These are phyloP conservation scores for Volucella inflata DNA, from an alignment of 2,888 invertebrate genomes.

Conservation along the genomic window DNA sequence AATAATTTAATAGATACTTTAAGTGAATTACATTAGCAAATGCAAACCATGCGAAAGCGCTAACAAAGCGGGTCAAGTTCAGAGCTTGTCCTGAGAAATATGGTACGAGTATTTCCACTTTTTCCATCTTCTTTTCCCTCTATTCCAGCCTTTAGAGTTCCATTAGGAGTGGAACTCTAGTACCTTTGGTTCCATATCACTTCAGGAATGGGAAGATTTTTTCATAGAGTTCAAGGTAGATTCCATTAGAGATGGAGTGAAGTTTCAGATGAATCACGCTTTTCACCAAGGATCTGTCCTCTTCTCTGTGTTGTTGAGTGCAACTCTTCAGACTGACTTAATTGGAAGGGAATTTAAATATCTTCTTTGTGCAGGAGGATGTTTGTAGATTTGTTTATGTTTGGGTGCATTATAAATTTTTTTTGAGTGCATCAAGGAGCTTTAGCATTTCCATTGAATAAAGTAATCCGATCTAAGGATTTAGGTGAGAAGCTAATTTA, in stretches of 20 bases:
- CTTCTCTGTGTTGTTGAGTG: neutral
- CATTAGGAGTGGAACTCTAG: neutral
- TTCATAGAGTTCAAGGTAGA: slow-evolving; percentile 64
- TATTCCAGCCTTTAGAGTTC: neutral
- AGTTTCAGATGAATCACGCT: slow-evolving; percentile 15
- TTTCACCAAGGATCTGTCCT: neutral
- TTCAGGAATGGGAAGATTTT: neutral
- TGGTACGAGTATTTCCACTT: too few species aligned
- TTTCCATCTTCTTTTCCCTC: neutral
- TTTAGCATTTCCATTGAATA: neutral
- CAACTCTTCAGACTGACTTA: slow-evolving; percentile 59
- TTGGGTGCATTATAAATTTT: neutral
- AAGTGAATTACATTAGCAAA: slow-evolving; percentile 70
- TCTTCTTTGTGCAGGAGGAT: neutral
- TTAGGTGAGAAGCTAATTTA: neutral
- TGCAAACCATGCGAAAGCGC: slow-evolving; percentile 37
- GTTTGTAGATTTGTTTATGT: neutral
- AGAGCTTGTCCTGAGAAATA: slow-evolving; percentile 25
- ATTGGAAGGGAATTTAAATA: slow-evolving; percentile 55
- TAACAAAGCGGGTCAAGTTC: slow-evolving; percentile 67
- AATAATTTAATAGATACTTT: slow-evolving; percentile 57
- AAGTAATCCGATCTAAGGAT: neutral
- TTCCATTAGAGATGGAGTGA: slow-evolving; percentile 62
- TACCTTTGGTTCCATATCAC: neutral
- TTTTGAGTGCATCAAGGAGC: slow-evolving; percentile 17